These are phyloP conservation scores for Lasioglossum vierecki DNA, from an alignment of 2,888 invertebrate genomes.

Conservation along the genomic window DNA sequence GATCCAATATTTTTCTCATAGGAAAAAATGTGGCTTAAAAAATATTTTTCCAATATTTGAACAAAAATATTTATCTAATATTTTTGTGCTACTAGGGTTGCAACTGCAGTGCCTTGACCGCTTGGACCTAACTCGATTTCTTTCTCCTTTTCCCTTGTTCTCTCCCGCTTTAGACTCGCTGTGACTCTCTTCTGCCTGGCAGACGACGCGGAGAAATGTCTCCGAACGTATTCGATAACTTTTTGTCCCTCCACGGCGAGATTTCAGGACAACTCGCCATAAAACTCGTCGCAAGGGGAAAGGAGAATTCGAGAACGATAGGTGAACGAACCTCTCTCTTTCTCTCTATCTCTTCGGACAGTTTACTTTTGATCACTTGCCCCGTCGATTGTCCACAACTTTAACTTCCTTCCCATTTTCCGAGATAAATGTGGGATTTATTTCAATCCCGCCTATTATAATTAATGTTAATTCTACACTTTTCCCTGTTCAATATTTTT, in stretches of 20 bases:
- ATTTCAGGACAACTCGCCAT: constrained; percentile 6
- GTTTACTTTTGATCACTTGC: background rate
- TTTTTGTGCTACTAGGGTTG: no score
- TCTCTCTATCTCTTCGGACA: background rate
- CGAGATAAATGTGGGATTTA: background rate
- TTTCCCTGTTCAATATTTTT: no score
- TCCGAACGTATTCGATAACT: background rate
- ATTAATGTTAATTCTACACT: no score
- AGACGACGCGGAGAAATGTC: constrained; percentile 18
- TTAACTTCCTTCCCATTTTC: background rate
- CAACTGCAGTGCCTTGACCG: no score
- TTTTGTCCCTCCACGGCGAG: constrained; percentile 3
- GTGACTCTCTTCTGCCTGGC: constrained; percentile 21
- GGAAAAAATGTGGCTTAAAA: no score
- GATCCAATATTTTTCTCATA: no score
- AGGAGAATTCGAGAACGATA: constrained; percentile 12
- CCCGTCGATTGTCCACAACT: background rate
- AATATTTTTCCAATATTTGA: no score
- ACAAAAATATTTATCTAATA: no score
- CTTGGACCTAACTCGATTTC: no score
- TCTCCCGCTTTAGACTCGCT: constrained; percentile 1
- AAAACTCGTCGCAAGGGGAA: background rate
- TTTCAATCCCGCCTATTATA: no score
- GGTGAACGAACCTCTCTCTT: background rate
- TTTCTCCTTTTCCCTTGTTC: background rate